A percentile compares a stretch with the other conserved stretches of the same genome.
Evolutionary conservation across 2,113 vertebrate species (phyloP).

Genomic region (Ctenodactylus gundi): DNA sequence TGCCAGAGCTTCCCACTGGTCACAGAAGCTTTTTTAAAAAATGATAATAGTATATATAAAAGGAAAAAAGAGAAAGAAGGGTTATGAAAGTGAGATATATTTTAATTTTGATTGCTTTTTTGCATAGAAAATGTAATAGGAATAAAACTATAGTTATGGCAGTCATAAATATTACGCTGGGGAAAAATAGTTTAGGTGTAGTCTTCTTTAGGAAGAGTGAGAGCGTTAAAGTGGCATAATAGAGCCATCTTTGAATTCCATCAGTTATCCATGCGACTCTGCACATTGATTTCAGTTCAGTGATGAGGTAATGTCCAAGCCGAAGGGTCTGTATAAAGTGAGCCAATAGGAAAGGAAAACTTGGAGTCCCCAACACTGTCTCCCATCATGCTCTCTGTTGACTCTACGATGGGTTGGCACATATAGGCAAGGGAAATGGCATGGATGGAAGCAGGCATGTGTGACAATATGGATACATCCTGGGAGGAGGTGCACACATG

Average conservation of each 20-base stretch:
- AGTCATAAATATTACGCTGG: not conserved
- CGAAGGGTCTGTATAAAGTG: not conserved
- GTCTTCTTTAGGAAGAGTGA: not conserved
- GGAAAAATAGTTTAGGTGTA: not conserved
- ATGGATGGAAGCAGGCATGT: not conserved
- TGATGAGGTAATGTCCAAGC: not conserved
- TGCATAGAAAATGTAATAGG: not conserved
- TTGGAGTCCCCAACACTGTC: not conserved
- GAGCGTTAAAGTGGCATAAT: not conserved
- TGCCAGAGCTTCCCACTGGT: not conserved
- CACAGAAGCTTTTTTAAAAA: not conserved
- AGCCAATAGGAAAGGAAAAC: not conserved
- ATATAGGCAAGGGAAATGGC: not conserved
- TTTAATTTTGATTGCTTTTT: slow-evolving; percentile 31
- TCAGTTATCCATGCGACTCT: not conserved
- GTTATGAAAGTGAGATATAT: not conserved
- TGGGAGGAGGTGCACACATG: not conserved
- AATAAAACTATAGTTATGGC: not conserved
- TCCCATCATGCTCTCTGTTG: not conserved
- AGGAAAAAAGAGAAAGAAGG: not conserved
- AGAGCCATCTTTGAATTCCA: not conserved
- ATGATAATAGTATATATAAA: not conserved
- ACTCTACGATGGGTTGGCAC: not conserved
- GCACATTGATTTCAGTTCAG: not conserved
- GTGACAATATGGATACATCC: not conserved